Conservation (phyloP, 2,888 invertebrate species). For the Lobophora halterata region DNA sequence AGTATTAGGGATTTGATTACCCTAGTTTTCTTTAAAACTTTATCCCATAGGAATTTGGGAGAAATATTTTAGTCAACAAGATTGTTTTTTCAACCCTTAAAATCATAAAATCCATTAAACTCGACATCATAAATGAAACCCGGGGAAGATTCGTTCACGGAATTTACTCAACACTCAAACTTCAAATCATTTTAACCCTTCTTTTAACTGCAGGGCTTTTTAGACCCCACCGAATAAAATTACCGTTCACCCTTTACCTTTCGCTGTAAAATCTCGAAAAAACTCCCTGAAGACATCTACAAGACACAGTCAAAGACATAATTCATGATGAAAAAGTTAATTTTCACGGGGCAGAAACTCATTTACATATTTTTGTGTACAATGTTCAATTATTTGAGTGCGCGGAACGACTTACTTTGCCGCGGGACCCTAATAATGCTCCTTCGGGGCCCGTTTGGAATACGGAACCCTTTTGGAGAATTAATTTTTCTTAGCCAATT, state of each 20-base stretch:
- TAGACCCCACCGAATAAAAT: slow-evolving; percentile 43
- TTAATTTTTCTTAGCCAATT: slow-evolving; percentile 80
- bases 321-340: slow-evolving; percentile 81
- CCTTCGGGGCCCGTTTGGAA: slow-evolving; percentile 64
- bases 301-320: slow-evolving; percentile 74
- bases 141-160: slow-evolving; percentile 24
- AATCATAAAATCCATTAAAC: slow-evolving; percentile 22
- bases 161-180: slow-evolving; percentile 30
- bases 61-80: slow-evolving; percentile 8
- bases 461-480: slow-evolving; percentile 68
- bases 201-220: slow-evolving; percentile 38
- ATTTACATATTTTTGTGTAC: slow-evolving; percentile 78
- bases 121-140: slow-evolving; percentile 20
- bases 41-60: slow-evolving; percentile 3
- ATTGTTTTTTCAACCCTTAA: slow-evolving; percentile 14
- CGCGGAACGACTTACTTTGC: slow-evolving; percentile 56
- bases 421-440: slow-evolving; percentile 53
- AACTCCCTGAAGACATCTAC: slow-evolving; percentile 69
- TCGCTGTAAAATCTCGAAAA: slow-evolving; percentile 72
- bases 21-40: too few species aligned
- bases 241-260: slow-evolving; percentile 38
- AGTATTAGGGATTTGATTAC: too few species aligned
- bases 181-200: slow-evolving; percentile 50
- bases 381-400: slow-evolving; percentile 70
- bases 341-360: slow-evolving; percentile 66